Evolutionary conservation across 2,797 vertebrate genomes (phyloP), one percentile per base, ranked within the genome.

Genomic region (Simalia tracyae): DNA sequence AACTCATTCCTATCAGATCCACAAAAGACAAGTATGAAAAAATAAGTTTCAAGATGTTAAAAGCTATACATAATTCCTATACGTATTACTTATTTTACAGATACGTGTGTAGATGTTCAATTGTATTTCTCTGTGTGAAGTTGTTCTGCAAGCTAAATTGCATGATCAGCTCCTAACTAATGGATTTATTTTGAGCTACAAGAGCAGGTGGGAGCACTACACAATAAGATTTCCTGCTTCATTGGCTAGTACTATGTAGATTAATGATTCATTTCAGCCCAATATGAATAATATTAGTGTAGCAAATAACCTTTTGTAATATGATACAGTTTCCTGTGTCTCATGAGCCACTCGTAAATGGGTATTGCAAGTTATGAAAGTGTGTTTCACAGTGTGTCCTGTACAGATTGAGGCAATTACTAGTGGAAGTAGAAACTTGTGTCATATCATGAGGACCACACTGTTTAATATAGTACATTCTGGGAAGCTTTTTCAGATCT

Each of bases 251-350:
- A 66, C 92, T 97, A 61, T 95, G 92, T 92, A 96, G 95, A 96
- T 96, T 96, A 97, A 96, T 96, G 94, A 96, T 96, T 97, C 95
- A 89, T 56, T 96, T 94, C 95, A 95, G 84, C 93, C 95, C 93
- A 95, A 90, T 94, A 95, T 95, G 95, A 96, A 96, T 97, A 97
- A 97, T 97, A 96, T 97, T 97, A 96, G 95, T 96, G 57, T 94
- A 95, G 93, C 92, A 94, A 96, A 97, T 97, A 96, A 95, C 86
- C 94, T 84, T 94, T 57, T 94, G 54, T 91, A 95, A 92, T 95
- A 94, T 92, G 89, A 95, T 95, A 94, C 94, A 91, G 92, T 96
- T 94, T 96, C 92, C 93, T 91, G 22, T 94, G 95, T 93, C 95
- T 96, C 96, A 94, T 94, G 95, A 95, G 92, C 91, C 95, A 94